These are phyloP conservation scores for Drosophila stalkeri DNA, from an alignment of 2,888 invertebrate genomes.

Conservation along the genomic window DNA sequence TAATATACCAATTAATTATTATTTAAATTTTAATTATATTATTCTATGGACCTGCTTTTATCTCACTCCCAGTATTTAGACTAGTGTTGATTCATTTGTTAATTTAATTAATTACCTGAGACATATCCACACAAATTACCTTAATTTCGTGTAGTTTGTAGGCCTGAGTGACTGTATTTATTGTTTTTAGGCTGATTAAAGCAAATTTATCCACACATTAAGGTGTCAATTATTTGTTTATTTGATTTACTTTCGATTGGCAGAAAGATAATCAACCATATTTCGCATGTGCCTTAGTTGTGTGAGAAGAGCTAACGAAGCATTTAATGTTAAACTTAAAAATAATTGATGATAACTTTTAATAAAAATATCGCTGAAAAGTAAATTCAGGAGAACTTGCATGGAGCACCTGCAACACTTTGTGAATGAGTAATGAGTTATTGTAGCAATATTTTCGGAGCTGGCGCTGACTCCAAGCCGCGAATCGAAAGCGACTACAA, in stretches of 20 bases:
- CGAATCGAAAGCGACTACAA: conserved; percentile 26
- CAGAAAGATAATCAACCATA: conserved; percentile 20
- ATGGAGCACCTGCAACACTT: conserved; percentile 21
- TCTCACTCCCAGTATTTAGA: conserved; percentile 51
- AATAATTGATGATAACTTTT: conserved; percentile 13
- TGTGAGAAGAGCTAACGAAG: conserved; percentile 28
- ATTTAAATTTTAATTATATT: conserved; percentile 3
- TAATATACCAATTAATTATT: conserved; percentile 45
- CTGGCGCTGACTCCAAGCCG: conserved; percentile 14
- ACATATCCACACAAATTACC: conserved; percentile 17
- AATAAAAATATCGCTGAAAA: conserved; percentile 33
- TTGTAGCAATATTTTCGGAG: not conserved
- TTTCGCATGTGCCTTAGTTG: conserved; percentile 53
- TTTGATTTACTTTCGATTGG: conserved; percentile 15
- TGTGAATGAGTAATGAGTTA: not conserved
- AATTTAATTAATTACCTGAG: conserved; percentile 18
- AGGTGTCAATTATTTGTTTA: conserved; percentile 6
- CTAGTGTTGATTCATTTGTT: conserved; percentile 9
- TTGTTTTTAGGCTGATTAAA: conserved; percentile 47
- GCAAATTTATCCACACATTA: conserved; percentile 19
- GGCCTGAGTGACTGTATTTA: conserved; percentile 28
- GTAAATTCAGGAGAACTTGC: not conserved
- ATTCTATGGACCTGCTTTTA: conserved; percentile 4
- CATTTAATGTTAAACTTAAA: conserved; percentile 44
- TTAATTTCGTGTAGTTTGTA: conserved; percentile 39